These are phyloP conservation scores for Ormyrus rosae DNA, from an alignment of 2,888 invertebrate species.

Conservation along the genomic window DNA sequence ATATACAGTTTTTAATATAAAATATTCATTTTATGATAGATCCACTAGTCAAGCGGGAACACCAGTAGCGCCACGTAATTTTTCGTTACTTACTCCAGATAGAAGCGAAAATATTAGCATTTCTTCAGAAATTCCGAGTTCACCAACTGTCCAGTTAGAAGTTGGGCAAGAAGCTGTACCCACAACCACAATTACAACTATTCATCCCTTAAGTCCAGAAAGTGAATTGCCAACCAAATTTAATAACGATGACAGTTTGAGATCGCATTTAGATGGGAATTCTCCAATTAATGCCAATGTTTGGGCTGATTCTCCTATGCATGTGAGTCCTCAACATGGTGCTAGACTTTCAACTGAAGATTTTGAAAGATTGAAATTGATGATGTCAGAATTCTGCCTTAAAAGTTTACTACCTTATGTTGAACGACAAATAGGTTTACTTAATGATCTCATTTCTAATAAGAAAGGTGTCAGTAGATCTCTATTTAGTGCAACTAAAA, in stretches of 20 bases:
- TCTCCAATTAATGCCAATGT: slow-evolving; percentile 78
- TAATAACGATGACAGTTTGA: slow-evolving; percentile 57
- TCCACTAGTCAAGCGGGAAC: slow-evolving; percentile 71
- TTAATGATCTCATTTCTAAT: slow-evolving; percentile 88
- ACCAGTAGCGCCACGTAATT: slow-evolving; percentile 68
- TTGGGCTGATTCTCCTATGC: slow-evolving; percentile 79
- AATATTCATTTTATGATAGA: slow-evolving; percentile 58
- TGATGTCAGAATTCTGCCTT: slow-evolving; percentile 91
- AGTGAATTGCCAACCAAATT: slow-evolving; percentile 76
- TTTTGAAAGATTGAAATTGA: slow-evolving; percentile 88
- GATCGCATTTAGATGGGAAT: slow-evolving; percentile 56
- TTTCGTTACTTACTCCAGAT: slow-evolving; percentile 68
- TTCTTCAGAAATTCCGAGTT: slow-evolving; percentile 68
- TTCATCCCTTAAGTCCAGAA: slow-evolving; percentile 87
- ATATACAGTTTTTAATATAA: background rate
- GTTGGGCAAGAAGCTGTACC: slow-evolving; percentile 77
- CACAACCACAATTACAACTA: slow-evolving; percentile 68
- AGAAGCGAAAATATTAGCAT: slow-evolving; percentile 66
- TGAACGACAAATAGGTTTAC: slow-evolving; percentile 89
- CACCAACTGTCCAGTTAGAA: slow-evolving; percentile 73
- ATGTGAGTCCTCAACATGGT: slow-evolving; percentile 81
- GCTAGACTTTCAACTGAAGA: slow-evolving; percentile 87
- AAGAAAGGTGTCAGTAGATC: slow-evolving; percentile 96
- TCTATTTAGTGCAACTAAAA: slow-evolving; percentile 93
- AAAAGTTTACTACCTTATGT: slow-evolving; percentile 93